Conservation (phyloP, 2,888 invertebrate genomes). For the Drosophila pseudotakahashii region DNA sequence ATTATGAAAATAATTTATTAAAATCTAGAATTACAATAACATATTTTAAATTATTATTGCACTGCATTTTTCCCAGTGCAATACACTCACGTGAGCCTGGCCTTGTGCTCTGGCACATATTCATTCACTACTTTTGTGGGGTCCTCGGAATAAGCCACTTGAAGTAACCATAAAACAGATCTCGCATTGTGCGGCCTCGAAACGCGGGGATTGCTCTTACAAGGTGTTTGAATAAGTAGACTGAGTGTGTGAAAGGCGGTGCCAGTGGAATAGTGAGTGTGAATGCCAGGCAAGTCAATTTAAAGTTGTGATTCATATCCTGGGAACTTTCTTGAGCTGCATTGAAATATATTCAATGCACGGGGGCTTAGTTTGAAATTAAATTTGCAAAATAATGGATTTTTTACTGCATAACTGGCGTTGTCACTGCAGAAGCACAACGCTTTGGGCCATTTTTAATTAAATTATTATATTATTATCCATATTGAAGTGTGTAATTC, state of each 20-base stretch:
- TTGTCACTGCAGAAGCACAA: neutral
- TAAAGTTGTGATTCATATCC: slow-evolving; percentile 57
- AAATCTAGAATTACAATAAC: neutral
- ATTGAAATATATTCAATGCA: slow-evolving; percentile 8
- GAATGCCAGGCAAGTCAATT: slow-evolving; percentile 58
- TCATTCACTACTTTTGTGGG: slow-evolving; percentile 43
- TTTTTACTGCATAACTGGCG: no score
- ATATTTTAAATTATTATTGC: neutral
- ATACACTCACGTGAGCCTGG: slow-evolving; percentile 2
- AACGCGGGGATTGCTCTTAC: slow-evolving; percentile 41
- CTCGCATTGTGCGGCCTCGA: slow-evolving; percentile 60
- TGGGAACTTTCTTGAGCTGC: slow-evolving; percentile 6
- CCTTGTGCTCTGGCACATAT: slow-evolving; percentile 21
- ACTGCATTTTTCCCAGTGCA: neutral
- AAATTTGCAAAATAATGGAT: neutral
- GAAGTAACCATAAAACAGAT: slow-evolving; percentile 60
- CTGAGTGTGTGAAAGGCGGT: slow-evolving; percentile 14
- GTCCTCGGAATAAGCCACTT: slow-evolving; percentile 67
- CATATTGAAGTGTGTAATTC: neutral
- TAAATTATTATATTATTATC: neutral
- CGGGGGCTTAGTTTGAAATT: slow-evolving; percentile 1
- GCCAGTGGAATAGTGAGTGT: slow-evolving; percentile 11
- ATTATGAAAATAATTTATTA: no score
- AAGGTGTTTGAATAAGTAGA: slow-evolving; percentile 40
- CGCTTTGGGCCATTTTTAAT: neutral